A percentile compares a stretch with the other conserved stretches of the same genome.
phyloP scores from a whole-genome alignment of 53 echinoderm and acorn worm species.

The Echinometra lucunter region DNA sequence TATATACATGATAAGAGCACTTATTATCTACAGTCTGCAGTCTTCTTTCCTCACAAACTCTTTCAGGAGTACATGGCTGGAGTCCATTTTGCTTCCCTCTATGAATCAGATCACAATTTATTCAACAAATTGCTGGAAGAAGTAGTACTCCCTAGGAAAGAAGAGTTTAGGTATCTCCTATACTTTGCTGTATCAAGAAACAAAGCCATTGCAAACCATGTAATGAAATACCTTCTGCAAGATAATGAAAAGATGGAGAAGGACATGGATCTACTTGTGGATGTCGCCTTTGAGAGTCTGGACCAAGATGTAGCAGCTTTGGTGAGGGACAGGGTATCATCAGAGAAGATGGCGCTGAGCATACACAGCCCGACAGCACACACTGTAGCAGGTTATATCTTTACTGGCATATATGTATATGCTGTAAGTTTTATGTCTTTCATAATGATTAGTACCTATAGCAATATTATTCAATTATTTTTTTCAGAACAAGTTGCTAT shows the following conservation, averaged over 20 bases:
- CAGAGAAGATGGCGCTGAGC: not conserved
- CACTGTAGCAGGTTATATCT: not conserved
- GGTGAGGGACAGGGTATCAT: not conserved
- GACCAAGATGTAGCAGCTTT: not conserved
- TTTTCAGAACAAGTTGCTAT: no score
- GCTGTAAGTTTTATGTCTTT: no score
- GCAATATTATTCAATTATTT: no score
- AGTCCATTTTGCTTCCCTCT: slow-evolving; percentile 48
- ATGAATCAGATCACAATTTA: not conserved
- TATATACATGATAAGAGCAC: not conserved
- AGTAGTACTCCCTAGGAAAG: no score
- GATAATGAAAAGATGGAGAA: not conserved
- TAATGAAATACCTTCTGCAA: not conserved
- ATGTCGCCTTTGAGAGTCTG: not conserved
- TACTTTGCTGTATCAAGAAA: no score
- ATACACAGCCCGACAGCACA: not conserved
- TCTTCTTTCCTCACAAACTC: slow-evolving; percentile 3
- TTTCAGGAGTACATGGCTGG: slow-evolving; percentile 20
- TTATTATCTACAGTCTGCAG: not conserved
- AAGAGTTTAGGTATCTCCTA: no score
- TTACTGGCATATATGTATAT: not conserved
- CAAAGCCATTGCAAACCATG: not conserved
- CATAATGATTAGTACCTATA: no score
- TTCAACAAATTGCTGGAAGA: no score
- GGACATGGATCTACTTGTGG: not conserved